phyloP scores from a whole-genome alignment of 2,797 vertebrate species.

The Neosalanx taihuensis region DNA sequence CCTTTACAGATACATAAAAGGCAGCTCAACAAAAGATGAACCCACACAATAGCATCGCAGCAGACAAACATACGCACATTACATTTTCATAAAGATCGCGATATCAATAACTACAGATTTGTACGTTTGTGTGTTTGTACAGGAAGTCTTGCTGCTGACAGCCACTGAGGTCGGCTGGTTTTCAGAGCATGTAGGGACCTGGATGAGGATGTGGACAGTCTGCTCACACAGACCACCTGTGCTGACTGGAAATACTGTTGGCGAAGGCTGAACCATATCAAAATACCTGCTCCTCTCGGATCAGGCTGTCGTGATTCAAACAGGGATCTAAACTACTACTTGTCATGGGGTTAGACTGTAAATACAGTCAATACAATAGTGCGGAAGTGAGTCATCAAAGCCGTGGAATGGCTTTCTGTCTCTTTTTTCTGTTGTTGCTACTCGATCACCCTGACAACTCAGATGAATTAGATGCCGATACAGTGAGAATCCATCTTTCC shows the following conservation, averaged over 20 bases:
- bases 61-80: no score
- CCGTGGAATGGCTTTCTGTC: no score
- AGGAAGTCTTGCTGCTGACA: neutral
- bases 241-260: slow-evolving; percentile 10
- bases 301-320: neutral
- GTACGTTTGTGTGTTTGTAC: neutral
- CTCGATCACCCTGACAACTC: no score
- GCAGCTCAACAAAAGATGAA: no score
- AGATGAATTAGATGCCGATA: no score
- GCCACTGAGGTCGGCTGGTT: slow-evolving; percentile 2
- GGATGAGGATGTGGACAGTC: slow-evolving; percentile 8
- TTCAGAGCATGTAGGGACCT: neutral
- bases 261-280: slow-evolving; percentile 5
- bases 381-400: neutral
- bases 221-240: slow-evolving; percentile 18
- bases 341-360: neutral
- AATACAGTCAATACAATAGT: neutral
- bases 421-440: no score
- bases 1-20: no score
- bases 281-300: neutral
- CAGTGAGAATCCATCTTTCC: no score
- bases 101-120: neutral
- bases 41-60: no score
- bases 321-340: no score
- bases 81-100: no score